Evolutionary conservation across 2,797 vertebrate genomes (phyloP), one percentile per base, ranked within the genome.

Genomic region (Dendrocincla tyrannina): DNA sequence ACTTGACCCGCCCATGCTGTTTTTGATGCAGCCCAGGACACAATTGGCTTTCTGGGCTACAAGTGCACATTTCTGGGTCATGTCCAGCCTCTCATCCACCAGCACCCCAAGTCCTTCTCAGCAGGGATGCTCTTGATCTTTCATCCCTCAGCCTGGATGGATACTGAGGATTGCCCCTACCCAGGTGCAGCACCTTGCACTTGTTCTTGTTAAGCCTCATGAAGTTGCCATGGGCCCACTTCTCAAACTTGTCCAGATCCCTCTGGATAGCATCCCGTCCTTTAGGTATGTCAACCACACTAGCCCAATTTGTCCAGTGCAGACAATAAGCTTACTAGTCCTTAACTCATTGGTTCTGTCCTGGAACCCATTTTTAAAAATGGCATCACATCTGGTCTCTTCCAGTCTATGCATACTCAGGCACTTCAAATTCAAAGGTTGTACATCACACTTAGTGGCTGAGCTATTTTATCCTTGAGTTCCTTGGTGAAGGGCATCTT

Each of bases 141-240:
- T 14, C 55, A 49, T 49, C 1, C 18, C 27, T 3, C 33, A 42
- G 25, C 1, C 35, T 24, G 47, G 6, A 7, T 2, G n/a, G 17
- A 1, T 28, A 55, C 2, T 13, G 0, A 8, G 3, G 7, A 2
- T 5, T 74, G 13, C 20, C 20, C 39, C 0, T 0, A 4, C 8
- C 5, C 33, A 47, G 27, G 12, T 28, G n/a, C 23, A 58, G 27
- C 9, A 55, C 3, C 7, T 35, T 60, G 10, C 5, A 17, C 41
- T 55, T 24, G 7, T 5, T 69, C 23, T 14, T 49, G 6, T 62
- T 37, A 49, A 0, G 28, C 6, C 9, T 17, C 42, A 28, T 42
- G 35, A 56, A 6, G n/a, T 37, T 76, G 5, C 32, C 49, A n/a
- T 20, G 27, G 42, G 23, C 23, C 10, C 49, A 49, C 0, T 63